These are phyloP conservation scores for Festucalex cinctus DNA, from an alignment of 2,113 vertebrate genomes.

Conservation along the genomic window DNA sequence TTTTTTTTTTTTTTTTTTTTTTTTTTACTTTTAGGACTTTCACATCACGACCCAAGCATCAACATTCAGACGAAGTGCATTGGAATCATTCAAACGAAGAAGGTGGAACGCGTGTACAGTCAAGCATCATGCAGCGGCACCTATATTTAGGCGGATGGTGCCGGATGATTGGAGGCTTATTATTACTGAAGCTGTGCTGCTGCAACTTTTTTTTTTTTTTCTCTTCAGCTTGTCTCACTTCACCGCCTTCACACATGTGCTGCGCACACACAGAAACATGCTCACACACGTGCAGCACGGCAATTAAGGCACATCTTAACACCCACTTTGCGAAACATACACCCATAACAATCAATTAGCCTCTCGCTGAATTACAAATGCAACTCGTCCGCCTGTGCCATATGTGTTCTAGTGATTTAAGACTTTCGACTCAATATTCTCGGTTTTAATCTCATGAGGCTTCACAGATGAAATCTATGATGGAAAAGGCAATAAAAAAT, in stretches of 20 bases:
- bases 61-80: neutral
- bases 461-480: conserved; percentile 18
- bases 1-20: too few relatives aligned
- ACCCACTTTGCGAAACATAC: conserved; percentile 41
- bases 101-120: conserved; percentile 1
- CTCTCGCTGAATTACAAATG: conserved; percentile 20
- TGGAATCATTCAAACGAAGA: neutral
- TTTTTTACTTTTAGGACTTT: neutral
- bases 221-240: conserved; percentile 65
- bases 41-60: neutral
- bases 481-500: conserved; percentile 29
- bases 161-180: conserved; percentile 47
- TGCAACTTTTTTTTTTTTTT: conserved; percentile 37
- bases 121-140: conserved; percentile 50
- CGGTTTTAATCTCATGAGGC: neutral
- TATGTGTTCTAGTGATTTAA: conserved; percentile 10
- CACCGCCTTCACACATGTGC: conserved; percentile 22
- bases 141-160: conserved; percentile 67
- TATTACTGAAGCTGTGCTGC: conserved; percentile 66
- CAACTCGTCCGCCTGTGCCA: conserved; percentile 8
- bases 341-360: conserved; percentile 40
- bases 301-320: conserved; percentile 44
- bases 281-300: conserved; percentile 30
- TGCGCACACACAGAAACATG: conserved; percentile 13
- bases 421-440: conserved; percentile 2